Percentiles rank a stretch among this genome's conserved stretches.
Conservation (phyloP, 2,113 vertebrate genomes). For the Labeo rohita region DNA sequence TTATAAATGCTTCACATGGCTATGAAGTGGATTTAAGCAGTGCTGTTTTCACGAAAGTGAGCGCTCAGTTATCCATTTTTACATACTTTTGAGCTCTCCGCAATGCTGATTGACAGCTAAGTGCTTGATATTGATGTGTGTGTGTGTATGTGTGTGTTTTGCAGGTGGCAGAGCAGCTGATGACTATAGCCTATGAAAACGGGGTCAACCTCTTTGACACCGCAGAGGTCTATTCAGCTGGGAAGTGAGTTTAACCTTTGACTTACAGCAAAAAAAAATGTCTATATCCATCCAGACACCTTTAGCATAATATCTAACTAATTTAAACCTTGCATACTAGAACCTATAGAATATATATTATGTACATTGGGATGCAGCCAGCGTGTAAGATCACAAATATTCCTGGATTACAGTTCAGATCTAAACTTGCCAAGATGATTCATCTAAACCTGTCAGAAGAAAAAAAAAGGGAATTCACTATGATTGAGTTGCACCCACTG, state of each 20-base stretch:
- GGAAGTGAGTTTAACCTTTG: constrained; percentile 82
- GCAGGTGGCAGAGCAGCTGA: constrained; percentile 94
- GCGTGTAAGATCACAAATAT: neutral
- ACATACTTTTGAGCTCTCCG: constrained; percentile 11
- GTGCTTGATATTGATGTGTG: neutral
- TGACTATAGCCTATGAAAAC: constrained; percentile 96
- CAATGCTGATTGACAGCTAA: neutral
- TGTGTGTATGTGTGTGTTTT: constrained; percentile 23
- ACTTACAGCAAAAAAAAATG: constrained; percentile 26
- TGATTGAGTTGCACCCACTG: neutral
- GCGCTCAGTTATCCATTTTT: neutral
- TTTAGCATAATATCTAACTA: neutral
- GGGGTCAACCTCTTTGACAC: constrained; percentile 98
- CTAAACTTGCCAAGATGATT: neutral
- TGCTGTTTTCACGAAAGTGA: neutral
- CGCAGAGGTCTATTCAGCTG: constrained; percentile 93
- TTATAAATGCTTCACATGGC: constrained; percentile 18
- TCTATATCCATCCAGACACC: neutral
- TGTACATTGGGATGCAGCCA: neutral
- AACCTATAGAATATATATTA: neutral
- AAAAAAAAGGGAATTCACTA: neutral
- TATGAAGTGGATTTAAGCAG: constrained; percentile 7
- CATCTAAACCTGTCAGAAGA: constrained; percentile 2
- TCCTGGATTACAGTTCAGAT: neutral
- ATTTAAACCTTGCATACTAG: neutral